These are phyloP conservation scores for Metalampra italica DNA, from an alignment of 2,888 invertebrate genomes.

Conservation along the genomic window DNA sequence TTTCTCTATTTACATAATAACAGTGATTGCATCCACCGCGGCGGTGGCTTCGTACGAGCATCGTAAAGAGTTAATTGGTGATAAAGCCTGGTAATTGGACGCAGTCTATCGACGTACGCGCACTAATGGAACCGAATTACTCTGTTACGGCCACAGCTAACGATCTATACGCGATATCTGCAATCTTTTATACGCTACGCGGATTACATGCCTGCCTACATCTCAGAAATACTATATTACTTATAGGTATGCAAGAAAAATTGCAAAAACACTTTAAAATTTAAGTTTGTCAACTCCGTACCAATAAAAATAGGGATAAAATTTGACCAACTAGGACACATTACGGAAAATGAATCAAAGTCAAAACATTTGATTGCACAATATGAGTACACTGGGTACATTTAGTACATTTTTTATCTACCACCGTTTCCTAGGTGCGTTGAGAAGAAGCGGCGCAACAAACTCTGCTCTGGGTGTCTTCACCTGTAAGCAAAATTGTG, in stretches of 20 bases:
- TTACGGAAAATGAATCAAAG: too few species aligned
- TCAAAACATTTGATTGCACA: too few species aligned
- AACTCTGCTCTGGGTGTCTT: too few species aligned
- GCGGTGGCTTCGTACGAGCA: slow-evolving; percentile 33
- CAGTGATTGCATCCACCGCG: slow-evolving; percentile 29
- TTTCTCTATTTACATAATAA: slow-evolving; percentile 30
- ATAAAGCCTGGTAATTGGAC: slow-evolving; percentile 62
- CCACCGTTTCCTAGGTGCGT: too few species aligned
- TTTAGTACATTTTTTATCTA: too few species aligned
- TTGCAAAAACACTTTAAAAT: too few species aligned
- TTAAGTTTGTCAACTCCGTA: too few species aligned
- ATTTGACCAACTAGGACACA: too few species aligned
- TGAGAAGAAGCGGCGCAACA: too few species aligned
- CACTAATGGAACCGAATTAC: slow-evolving; percentile 62
- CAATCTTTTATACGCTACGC: slow-evolving; percentile 1
- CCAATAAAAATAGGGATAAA: too few species aligned
- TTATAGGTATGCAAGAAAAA: neutral
- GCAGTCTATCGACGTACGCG: slow-evolving; percentile 53
- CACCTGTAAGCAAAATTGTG: too few species aligned
- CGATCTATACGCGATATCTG: slow-evolving; percentile 41
- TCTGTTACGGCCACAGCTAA: slow-evolving; percentile 39
- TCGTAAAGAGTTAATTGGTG: slow-evolving; percentile 69
- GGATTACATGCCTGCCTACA: neutral
- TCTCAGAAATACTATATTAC: neutral
- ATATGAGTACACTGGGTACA: too few species aligned